Evolutionary conservation across 2,888 invertebrate genomes (phyloP).

Genomic region (Tenodera sinensis): DNA sequence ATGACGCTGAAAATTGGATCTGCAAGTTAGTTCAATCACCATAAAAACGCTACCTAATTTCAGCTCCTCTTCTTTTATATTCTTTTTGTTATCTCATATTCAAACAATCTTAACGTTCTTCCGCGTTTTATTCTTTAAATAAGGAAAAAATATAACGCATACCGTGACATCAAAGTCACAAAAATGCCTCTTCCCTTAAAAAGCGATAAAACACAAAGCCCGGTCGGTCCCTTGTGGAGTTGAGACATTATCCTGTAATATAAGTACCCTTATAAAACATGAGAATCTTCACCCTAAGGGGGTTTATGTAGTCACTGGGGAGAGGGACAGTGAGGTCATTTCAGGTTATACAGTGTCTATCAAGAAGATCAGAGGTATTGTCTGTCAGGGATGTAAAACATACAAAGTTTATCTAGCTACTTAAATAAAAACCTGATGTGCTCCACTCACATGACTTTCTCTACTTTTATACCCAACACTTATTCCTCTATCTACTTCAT

Average conservation of each 20-base stretch:
- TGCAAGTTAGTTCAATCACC: conserved; percentile 31
- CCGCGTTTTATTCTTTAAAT: background rate
- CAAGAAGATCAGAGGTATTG: too few species aligned
- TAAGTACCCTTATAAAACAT: background rate
- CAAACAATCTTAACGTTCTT: background rate
- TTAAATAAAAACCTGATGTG: too few species aligned
- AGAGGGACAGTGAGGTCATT: background rate
- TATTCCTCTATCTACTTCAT: too few species aligned
- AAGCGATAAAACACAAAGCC: background rate
- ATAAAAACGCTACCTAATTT: conserved; percentile 27
- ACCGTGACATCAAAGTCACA: background rate
- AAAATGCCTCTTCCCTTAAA: background rate
- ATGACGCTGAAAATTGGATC: conserved; percentile 32
- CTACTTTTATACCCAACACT: too few species aligned
- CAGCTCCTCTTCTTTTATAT: background rate
- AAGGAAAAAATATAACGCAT: background rate
- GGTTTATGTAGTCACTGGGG: background rate
- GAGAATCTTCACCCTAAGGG: background rate
- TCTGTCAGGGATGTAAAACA: too few species aligned
- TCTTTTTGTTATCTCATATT: background rate
- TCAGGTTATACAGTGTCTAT: too few species aligned
- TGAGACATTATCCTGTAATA: background rate
- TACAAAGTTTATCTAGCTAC: too few species aligned
- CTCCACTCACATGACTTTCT: too few species aligned
- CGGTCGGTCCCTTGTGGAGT: background rate